Percentiles rank a stretch among this genome's conserved stretches.
Conservation (phyloP, 2,888 invertebrate genomes). For the Trachelus iudaicus region DNA sequence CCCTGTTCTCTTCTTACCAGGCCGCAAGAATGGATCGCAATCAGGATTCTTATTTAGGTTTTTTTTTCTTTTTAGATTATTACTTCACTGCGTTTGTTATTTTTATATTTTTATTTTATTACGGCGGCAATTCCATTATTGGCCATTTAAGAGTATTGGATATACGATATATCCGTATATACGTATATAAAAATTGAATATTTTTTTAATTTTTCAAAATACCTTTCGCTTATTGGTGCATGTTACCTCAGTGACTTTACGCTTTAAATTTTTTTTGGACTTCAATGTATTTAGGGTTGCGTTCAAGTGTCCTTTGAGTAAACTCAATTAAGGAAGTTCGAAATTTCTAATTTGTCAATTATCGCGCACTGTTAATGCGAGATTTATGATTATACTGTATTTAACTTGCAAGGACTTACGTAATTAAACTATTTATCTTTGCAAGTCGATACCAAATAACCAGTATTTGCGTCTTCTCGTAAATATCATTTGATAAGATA, state of each 20-base stretch:
- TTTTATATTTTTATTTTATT: neutral
- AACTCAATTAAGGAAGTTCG: neutral
- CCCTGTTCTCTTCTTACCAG: slow-evolving; percentile 55
- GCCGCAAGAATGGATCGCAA: neutral
- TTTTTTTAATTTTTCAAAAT: neutral
- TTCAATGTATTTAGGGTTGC: neutral
- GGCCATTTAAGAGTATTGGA: too few species aligned
- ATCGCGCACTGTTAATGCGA: neutral
- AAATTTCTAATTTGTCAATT: neutral
- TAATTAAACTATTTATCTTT: neutral
- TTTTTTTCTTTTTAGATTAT: neutral
- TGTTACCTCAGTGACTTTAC: neutral
- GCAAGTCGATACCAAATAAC: neutral
- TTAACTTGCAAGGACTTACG: neutral
- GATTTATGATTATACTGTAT: neutral
- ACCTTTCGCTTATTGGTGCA: neutral
- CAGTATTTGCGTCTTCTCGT: neutral
- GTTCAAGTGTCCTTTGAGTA: neutral
- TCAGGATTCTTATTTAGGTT: neutral
- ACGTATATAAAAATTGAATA: too few species aligned
- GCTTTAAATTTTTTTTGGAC: neutral
- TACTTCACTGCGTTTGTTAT: neutral
- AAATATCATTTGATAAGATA: neutral
- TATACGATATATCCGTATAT: too few species aligned
- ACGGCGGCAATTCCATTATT: too few species aligned